Conservation (phyloP, 2,113 vertebrate species). For the Corythoichthys intestinalis region DNA sequence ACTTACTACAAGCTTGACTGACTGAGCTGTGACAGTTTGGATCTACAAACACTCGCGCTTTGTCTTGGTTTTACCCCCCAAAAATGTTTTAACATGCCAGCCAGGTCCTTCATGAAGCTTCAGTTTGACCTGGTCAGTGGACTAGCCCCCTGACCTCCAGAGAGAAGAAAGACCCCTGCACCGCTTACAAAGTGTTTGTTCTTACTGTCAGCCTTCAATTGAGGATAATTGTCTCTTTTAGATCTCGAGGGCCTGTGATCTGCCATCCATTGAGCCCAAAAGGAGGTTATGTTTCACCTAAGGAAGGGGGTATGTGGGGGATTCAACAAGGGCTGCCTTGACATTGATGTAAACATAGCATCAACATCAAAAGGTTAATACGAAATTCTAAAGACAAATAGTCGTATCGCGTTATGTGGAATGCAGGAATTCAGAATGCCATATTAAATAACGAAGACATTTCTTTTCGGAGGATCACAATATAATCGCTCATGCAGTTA, state of each 20-base stretch:
- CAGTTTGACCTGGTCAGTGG: conserved; percentile 52
- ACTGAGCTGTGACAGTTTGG: neutral
- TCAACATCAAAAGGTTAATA: conserved; percentile 31
- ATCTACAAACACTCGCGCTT: conserved; percentile 54
- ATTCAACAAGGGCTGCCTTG: conserved; percentile 43
- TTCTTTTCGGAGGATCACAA: neutral
- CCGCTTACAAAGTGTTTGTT: conserved; percentile 72
- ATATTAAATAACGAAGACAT: neutral
- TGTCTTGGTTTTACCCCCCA: conserved; percentile 22
- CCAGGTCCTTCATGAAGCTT: conserved; percentile 40
- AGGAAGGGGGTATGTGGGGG: conserved; percentile 17
- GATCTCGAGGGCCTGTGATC: conserved; percentile 72
- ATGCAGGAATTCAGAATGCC: neutral
- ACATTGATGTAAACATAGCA: conserved; percentile 37
- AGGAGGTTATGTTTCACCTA: conserved; percentile 63
- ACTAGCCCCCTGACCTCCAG: conserved; percentile 36
- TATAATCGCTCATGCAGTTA: neutral
- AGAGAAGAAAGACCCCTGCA: conserved; percentile 57
- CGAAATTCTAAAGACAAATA: conserved; percentile 14
- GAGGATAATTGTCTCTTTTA: conserved; percentile 79
- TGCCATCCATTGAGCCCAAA: conserved; percentile 68
- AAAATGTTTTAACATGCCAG: conserved; percentile 8
- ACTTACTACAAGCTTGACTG: conserved; percentile 13
- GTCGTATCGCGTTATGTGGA: neutral
- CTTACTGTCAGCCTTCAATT: conserved; percentile 74